A percentile compares a stretch with the other conserved stretches of the same genome.
These are phyloP conservation scores for Agrotis exclamationis DNA, from an alignment of 2,888 invertebrate species.

Conservation along the genomic window DNA sequence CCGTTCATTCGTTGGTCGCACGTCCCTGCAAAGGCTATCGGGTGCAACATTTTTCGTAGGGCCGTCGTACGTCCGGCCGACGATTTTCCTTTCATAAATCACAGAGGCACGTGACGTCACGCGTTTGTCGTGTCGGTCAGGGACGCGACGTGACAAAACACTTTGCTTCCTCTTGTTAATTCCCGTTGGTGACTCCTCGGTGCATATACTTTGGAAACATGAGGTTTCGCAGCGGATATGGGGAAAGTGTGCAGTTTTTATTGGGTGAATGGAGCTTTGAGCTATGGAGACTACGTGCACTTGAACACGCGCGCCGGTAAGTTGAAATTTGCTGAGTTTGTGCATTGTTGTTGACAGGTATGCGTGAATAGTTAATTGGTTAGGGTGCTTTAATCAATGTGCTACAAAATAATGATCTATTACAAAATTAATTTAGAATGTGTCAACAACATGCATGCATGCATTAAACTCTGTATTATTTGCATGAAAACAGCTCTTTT, in stretches of 20 bases:
- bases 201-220: conserved; percentile 53
- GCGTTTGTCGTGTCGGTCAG: conserved; percentile 79
- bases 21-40: conserved; percentile 83
- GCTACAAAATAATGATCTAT: neutral
- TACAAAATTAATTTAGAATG: neutral
- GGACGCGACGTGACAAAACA: conserved; percentile 86
- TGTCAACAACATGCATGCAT: neutral
- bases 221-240: conserved; percentile 36
- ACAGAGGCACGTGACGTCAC: conserved; percentile 84
- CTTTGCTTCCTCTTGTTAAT: conserved; percentile 63
- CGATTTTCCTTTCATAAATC: conserved; percentile 87
- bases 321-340: conserved; percentile 16
- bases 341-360: conserved; percentile 16
- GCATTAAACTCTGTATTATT: neutral
- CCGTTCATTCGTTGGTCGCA: conserved; percentile 79
- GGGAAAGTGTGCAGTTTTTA: conserved; percentile 51
- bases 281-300: conserved; percentile 21
- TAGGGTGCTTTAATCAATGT: neutral
- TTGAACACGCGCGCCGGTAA: conserved; percentile 42
- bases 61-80: conserved; percentile 66
- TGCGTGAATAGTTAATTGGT: neutral
- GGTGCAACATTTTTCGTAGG: conserved; percentile 81
- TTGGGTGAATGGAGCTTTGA: conserved; percentile 30
- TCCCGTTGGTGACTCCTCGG: conserved; percentile 25
- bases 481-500: neutral